These are phyloP conservation scores for Saccopteryx leptura DNA, from an alignment of 2,113 vertebrate genomes.

Conservation along the genomic window DNA sequence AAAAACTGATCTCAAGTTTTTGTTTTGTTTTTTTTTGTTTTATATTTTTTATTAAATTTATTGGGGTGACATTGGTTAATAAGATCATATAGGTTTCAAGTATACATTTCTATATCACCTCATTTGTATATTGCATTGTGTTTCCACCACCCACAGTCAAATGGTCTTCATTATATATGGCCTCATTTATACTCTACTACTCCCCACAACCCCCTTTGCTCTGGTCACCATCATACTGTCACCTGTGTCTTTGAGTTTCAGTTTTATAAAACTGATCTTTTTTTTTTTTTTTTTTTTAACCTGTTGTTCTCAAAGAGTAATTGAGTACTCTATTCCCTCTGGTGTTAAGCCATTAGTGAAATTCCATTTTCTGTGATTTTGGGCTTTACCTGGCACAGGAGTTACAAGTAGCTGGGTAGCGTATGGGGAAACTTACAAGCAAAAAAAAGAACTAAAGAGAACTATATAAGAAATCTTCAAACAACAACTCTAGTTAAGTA, in stretches of 20 bases:
- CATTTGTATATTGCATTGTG: too few relatives aligned
- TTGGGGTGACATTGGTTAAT: too few relatives aligned
- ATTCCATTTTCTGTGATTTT: not conserved
- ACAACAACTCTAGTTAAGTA: not conserved
- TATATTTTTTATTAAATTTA: not conserved
- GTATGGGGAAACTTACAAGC: not conserved
- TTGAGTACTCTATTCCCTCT: not conserved
- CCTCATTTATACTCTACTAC: too few relatives aligned
- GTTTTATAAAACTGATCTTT: not conserved
- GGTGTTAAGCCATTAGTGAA: not conserved
- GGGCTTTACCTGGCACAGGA: not conserved
- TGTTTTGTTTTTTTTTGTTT: not conserved
- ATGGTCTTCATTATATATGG: too few relatives aligned
- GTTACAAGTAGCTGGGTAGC: not conserved
- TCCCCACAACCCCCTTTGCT: not conserved
- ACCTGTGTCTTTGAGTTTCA: not conserved
- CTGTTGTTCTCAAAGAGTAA: not conserved
- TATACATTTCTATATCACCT: too few relatives aligned
- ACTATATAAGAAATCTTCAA: not conserved
- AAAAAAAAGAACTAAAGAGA: not conserved
- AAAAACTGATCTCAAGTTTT: not conserved
- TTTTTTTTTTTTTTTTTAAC: too few relatives aligned
- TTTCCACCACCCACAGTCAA: too few relatives aligned
- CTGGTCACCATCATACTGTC: not conserved
- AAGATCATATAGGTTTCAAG: too few relatives aligned